Evolutionary conservation across 2,888 invertebrate species (phyloP), one percentile per base, ranked within the genome.

Genomic region (Amorpha juglandis): DNA sequence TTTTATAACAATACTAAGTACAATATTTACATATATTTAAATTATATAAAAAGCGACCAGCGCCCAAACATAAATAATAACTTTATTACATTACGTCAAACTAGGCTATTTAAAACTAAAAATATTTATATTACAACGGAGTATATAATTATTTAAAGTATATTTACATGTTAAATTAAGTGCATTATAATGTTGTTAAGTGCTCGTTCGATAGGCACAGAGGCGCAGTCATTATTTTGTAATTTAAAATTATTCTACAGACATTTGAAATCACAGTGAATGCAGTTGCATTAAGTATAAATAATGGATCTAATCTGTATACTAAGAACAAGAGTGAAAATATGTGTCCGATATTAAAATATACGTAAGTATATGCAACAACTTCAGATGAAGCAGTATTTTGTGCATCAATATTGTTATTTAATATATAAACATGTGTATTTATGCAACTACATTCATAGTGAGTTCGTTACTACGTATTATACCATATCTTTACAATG

Each of bases 141-240:
- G 71, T 62, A 73, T 71, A 69, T 70, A 53, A 63, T 66, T 67
- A 66, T 33, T n/a, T 48, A 63, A 33, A 63, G 27, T 48, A 35
- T 62, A 45, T 75, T 71, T 72, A 71, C 50, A 75, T 62, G 68
- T 70, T 11, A 55, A 67, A 70, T 72, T 67, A 73, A 75, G 77
- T 80, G 79, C 80, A 78, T 77, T 78, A 83, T 87, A 87, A 87
- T 88, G 84, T 88, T 85, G 82, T 80, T 78, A 78, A 82, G 90
- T 92, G 90, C 90, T 85, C 80, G 78, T 79, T 82, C 78, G 84
- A 85, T 89, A 92, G 91, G 92, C 92, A 92, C 91, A 81, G 85
- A 88, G 89, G 87, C 89, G 90, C 89, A 90, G 90, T 91, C 89
- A 85, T 86, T 62, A 71, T 77, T 81, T 68, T 66, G 50, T 63